These are phyloP conservation scores for Meghimatium bilineatum DNA, from an alignment of 2,888 invertebrate species.

Conservation along the genomic window DNA sequence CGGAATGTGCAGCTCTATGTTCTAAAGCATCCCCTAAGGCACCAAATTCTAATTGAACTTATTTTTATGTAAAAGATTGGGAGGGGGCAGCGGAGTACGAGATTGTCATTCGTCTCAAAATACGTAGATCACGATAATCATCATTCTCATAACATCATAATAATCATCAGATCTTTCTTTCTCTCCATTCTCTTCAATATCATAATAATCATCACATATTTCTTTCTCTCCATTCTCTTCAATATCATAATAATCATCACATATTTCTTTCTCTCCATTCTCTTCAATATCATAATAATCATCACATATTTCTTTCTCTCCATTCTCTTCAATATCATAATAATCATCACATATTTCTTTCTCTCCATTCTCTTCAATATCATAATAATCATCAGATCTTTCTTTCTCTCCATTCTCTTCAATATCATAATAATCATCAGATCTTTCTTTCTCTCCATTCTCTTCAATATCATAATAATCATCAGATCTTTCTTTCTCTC, in stretches of 20 bases:
- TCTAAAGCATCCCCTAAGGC: too few species aligned
- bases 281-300: constrained; percentile 3
- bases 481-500: background rate
- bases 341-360: background rate
- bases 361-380: background rate
- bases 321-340: background rate
- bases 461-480: background rate
- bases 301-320: background rate
- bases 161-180: too few species aligned
- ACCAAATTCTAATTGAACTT: too few species aligned
- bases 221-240: constrained; percentile 8
- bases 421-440: too few species aligned
- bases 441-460: background rate
- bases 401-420: background rate
- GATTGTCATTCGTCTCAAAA: too few species aligned
- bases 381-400: background rate
- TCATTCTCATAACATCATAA: too few species aligned
- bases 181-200: constrained; percentile 8
- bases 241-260: too few species aligned
- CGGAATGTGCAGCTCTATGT: too few species aligned
- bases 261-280: background rate
- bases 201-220: background rate
- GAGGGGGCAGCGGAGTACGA: too few species aligned
- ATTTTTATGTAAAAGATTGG: too few species aligned
- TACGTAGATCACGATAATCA: too few species aligned